Percentiles rank a stretch among this genome's conserved stretches.
These are phyloP conservation scores for Noctua janthina DNA, from an alignment of 2,888 invertebrate species.

Conservation along the genomic window DNA sequence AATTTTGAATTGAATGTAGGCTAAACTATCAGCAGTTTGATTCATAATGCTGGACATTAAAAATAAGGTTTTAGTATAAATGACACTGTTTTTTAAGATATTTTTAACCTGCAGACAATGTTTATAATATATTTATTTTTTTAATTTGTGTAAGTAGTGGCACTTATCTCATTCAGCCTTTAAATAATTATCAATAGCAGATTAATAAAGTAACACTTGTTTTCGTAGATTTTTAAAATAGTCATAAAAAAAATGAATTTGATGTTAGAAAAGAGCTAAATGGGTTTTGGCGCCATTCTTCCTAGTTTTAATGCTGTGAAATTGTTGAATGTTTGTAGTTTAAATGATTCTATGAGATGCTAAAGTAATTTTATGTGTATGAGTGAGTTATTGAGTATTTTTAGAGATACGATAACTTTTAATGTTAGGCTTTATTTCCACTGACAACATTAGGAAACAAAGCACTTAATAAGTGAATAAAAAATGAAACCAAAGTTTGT, in stretches of 20 bases:
- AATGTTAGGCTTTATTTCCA: constrained; percentile 56
- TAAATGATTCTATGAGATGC: constrained; percentile 57
- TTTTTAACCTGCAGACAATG: constrained; percentile 65
- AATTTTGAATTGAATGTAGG: constrained; percentile 60
- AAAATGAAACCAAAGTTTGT: constrained; percentile 58
- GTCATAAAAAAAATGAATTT: constrained; percentile 39
- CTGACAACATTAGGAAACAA: constrained; percentile 36
- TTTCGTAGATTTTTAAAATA: constrained; percentile 39
- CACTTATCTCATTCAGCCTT: constrained; percentile 65
- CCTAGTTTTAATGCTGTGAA: constrained; percentile 60
- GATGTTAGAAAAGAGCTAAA: constrained; percentile 61
- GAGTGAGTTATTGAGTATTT: constrained; percentile 52
- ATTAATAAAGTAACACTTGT: constrained; percentile 26
- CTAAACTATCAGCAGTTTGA: constrained; percentile 65
- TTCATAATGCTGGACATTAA: constrained; percentile 68
- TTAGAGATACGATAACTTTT: constrained; percentile 52
- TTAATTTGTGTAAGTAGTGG: constrained; percentile 57
- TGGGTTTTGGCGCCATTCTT: constrained; percentile 57
- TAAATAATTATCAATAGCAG: constrained; percentile 36
- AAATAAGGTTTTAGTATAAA: constrained; percentile 59
- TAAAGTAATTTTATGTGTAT: constrained; percentile 52
- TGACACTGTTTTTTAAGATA: constrained; percentile 63
- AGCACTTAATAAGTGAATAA: constrained; percentile 22
- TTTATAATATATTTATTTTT: constrained; percentile 65
- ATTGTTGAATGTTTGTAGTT: constrained; percentile 63